Evolutionary conservation across 1,140 invertebrate genomes (phyloP), one percentile per base, ranked within the genome.

Genomic region (Aphelinus certus): DNA sequence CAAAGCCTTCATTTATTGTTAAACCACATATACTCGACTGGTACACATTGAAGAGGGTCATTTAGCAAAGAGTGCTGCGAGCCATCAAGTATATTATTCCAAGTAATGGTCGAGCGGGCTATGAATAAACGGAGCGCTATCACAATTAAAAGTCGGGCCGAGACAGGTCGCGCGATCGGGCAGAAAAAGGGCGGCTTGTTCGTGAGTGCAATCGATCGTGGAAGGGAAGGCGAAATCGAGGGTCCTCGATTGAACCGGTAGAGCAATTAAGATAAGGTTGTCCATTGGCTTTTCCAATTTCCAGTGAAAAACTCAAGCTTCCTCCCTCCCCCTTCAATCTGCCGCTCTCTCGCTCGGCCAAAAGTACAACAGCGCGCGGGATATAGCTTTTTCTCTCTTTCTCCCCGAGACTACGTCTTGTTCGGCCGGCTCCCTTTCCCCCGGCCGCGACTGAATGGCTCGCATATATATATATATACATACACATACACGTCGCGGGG

Each of bases 221-320:
- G 26, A 26, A 26, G 26, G 26, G 26, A 26, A 26, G 26, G 26
- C 26, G 10, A 45, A 60, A 60, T 42, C 6, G 26, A 61, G 42
- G 55, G n/a, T 56, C 62, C 53, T 68, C 51, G 60, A 69, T 69
- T 58, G 53, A 68, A 56, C 62, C 56, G 46, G 42, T 56, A 66
- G 51, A 43, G 53, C 67, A 70, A 69, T 75, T 75, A 75, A 75
- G 73, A 75, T 75, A 64, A 75, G 73, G 47, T 47, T 65, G 67
- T 71, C 70, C 74, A 76, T 78, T 76, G 65, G 71, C 51, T 76
- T 78, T 71, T 72, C 65, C 70, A 70, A 76, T 67, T 75, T 75
- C 69, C 69, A 68, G 60, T 60, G 68, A 56, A 55, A 65, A 75
- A 67, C 51, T 68, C 49, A 48, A 63, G 26, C 45, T 60, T 60